phyloP scores from a whole-genome alignment of 2,113 vertebrate species.

The Strix uralensis region DNA sequence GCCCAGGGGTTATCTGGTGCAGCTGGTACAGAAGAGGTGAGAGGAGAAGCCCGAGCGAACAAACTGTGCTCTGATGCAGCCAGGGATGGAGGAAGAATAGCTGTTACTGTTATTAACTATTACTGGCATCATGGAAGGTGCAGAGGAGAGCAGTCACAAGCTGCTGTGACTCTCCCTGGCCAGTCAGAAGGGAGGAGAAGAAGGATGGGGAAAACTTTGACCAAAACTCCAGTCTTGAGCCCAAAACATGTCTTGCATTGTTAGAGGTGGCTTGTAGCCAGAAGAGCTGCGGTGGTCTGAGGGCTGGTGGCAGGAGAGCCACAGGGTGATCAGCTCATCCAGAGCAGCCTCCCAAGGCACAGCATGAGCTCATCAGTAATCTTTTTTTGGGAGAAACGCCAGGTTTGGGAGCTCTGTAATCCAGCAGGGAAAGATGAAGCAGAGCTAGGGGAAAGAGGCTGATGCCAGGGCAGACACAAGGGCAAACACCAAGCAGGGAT shows the following conservation, averaged over 20 bases:
- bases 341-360: not conserved
- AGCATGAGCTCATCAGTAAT: accelerated
- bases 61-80: not conserved
- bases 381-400: accelerated
- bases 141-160: not conserved
- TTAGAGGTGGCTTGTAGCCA: not conserved
- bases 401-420: not conserved
- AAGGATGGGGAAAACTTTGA: not conserved
- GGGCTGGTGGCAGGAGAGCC: not conserved
- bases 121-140: too few species aligned
- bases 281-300: not conserved
- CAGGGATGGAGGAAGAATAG: not conserved
- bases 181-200: not conserved
- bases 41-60: not conserved
- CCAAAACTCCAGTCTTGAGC: not conserved
- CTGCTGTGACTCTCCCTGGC: not conserved
- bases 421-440: not conserved
- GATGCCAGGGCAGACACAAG: not conserved
- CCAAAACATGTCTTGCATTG: not conserved
- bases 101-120: not conserved
- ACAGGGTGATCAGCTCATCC: not conserved
- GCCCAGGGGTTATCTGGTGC: not conserved
- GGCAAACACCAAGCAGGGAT: not conserved
- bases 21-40: not conserved
- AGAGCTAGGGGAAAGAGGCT: not conserved